Base-by-base conservation (phyloP, 1,140 invertebrate species). In the Ylistrum balloti region DNA sequence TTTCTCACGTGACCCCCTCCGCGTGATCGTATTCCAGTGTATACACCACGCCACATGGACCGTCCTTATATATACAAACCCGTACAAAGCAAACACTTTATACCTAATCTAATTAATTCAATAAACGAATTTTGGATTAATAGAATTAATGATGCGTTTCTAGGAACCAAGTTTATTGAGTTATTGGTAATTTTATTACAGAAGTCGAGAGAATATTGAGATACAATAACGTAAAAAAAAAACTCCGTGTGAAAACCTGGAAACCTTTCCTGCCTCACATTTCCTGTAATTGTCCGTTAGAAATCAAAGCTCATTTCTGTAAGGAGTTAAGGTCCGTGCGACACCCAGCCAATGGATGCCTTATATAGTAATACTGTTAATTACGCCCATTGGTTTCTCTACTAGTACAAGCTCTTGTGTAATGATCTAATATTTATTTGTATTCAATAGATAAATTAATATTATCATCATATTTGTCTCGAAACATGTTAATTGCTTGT, bases 361-460 rank as follows among this genome's bases (percentile, higher is more conserved):
- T 7, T 74, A 1, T n/a, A 0, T 74, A 11, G 9, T 7, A 74
- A n/a, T 2, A 74, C n/a, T 22, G 20, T 74, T n/a, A 9, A 28
- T 74, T 74, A 5, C 56, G 1, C 56, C 56, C 1, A 3, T 17
- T 48, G 56, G 28, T 11, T n/a, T 5, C 22, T 5, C n/a, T 28
- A 74, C n/a, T 28, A 15, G 20, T 45, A 17, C 9, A 45, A 7
- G 35, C 13, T 38, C 35, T 7, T 74, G 56, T 28, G n/a, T 74
- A 74, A 74, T 74, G 56, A 74, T 74, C 56, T 74, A 74, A 74
- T 74, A 74, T 74, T 74, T 74, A 74, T 28, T 74, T 74, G 56
- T 74, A 74, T 74, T 28, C 22, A 74, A 17, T n/a, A 74, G 28
- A 74, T 74, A 74, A 74, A 74, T 28, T 17, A 74, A 74, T n/a